phyloP scores from a whole-genome alignment of 2,797 vertebrate species.

The Falco naumanni region DNA sequence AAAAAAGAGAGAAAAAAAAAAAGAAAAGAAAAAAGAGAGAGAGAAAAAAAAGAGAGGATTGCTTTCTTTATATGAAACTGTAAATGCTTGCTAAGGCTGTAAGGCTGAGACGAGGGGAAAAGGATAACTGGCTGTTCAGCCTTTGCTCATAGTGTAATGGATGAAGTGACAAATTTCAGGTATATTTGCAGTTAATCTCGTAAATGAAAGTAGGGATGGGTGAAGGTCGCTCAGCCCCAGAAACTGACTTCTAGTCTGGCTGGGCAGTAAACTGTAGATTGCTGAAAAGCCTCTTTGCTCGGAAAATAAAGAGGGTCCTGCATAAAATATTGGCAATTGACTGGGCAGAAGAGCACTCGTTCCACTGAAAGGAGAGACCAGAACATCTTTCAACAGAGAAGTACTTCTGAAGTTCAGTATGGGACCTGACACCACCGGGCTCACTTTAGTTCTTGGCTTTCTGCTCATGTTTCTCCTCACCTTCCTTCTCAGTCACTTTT shows the following conservation, averaged over 20 bases:
- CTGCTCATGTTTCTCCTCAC: not conserved
- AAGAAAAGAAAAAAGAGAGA: not conserved
- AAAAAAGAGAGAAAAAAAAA: not conserved
- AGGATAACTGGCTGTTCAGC: not conserved
- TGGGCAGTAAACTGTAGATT: not conserved
- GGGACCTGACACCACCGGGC: not conserved
- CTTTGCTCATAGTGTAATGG: not conserved
- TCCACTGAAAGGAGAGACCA: not conserved
- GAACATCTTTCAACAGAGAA: not conserved
- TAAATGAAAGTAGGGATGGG: not conserved
- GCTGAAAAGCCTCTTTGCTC: not conserved
- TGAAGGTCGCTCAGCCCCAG: not conserved
- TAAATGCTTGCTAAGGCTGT: not conserved
- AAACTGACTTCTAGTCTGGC: not conserved
- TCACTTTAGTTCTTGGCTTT: not conserved
- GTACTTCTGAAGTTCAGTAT: not conserved
- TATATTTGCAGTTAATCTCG: not conserved
- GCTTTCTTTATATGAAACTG: not conserved
- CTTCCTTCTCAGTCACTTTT: not conserved
- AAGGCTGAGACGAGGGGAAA: not conserved
- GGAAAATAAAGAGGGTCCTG: not conserved
- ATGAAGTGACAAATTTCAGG: not conserved
- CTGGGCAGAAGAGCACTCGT: not conserved
- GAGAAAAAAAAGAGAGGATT: not conserved
- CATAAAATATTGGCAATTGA: not conserved